Evolutionary conservation across 1,140 invertebrate species (phyloP).

Genomic region (Trichonephila clavipes): DNA sequence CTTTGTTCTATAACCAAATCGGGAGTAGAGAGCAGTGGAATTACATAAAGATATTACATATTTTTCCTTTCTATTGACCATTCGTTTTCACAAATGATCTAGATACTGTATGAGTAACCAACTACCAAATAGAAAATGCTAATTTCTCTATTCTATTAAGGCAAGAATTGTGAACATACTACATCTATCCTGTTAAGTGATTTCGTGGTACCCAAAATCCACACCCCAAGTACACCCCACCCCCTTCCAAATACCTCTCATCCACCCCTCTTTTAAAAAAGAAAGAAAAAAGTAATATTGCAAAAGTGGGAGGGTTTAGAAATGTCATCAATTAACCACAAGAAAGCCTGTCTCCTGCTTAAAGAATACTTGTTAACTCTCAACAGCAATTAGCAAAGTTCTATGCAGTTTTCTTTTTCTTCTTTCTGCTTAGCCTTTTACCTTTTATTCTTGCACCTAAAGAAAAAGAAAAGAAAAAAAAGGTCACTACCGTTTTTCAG

Average conservation of each 20-base stretch:
- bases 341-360: constrained; percentile 46
- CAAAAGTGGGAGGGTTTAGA: constrained; percentile 50
- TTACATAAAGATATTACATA: not conserved
- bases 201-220: not conserved
- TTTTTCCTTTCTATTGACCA: not conserved
- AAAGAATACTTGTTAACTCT: constrained; percentile 35
- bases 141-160: constrained; percentile 36
- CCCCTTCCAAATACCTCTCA: not conserved
- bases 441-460: constrained; percentile 19
- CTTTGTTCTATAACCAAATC: not conserved
- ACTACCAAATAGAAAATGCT: constrained; percentile 43
- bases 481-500: constrained; percentile 74
- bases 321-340: constrained; percentile 69
- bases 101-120: not conserved
- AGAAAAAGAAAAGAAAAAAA: constrained; percentile 23
- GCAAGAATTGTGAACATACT: constrained; percentile 5
- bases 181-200: constrained; percentile 46
- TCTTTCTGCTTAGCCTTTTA: constrained; percentile 10
- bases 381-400: constrained; percentile 70
- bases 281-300: constrained; percentile 40
- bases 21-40: no score
- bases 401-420: not conserved
- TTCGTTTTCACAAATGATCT: not conserved
- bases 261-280: not conserved
- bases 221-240: not conserved